Base-by-base conservation (phyloP, 2,888 invertebrate species). In the Andrena trimmerana region DNA sequence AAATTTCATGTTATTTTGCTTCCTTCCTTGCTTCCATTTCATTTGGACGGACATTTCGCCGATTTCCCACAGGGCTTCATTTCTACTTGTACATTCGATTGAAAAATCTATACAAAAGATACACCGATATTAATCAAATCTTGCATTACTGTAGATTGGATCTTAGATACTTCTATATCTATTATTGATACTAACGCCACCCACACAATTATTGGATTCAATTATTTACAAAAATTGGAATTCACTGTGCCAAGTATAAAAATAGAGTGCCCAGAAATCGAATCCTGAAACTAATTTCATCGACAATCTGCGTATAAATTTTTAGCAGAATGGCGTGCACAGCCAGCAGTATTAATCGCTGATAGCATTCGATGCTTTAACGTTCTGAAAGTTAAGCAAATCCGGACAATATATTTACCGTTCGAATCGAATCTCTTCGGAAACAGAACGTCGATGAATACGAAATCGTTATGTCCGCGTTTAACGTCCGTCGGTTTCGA, bases 401-500 rank as follows among this genome's bases (percentile, higher is more conserved):
- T 74, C 48, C 27, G 20, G 24, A 31, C 48, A 20, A 50, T 67
- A 20, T 59, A 60, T 70, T 48, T 31, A 8, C 6, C 29, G 48
- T 31, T 62, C 48, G 10, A 60, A 68, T 75, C 27, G 63, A 20
- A 69, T 29, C 36, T 20, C 10, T 29, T 42, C 31, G 54, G 50
- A 29, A 65, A 27, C 27, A 69, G 60, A 57, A 80, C 66, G 10
- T 68, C 72, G 81, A 78, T 72, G 72, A 50, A 81, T 81, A 36
- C 50, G 24, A 57, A 66, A 70, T 67, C 54, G 54, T 67, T 67
- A 54, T 59, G 27, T 27, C 24, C 62, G 31, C 42, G 52, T 83
- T 80, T 72, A 86, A 72, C 72, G 59, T 77, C 60, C 31, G 68
- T 50, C 69, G 69, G 60, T 75, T 82, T 86, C 74, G 86, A 83